Conservation (phyloP, 2,113 vertebrate genomes). For the Myotis davidii region DNA sequence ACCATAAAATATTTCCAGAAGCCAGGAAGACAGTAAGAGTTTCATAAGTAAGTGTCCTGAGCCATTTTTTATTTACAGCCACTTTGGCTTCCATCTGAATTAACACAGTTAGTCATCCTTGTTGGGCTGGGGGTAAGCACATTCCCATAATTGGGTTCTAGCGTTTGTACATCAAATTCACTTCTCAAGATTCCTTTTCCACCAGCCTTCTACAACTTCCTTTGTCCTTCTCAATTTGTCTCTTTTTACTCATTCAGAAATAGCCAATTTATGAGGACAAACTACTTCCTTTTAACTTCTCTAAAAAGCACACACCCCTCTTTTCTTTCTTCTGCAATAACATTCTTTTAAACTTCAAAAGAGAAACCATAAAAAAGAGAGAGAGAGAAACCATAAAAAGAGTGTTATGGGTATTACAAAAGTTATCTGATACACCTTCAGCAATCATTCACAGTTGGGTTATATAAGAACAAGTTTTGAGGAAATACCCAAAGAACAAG, state of each 20-base stretch:
- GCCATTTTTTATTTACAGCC: not conserved
- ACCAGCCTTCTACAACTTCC: not conserved
- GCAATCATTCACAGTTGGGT: not conserved
- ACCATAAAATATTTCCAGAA: not conserved
- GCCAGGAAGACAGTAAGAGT: not conserved
- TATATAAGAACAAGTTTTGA: not conserved
- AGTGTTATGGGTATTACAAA: too few relatives aligned
- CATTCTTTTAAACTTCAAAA: not conserved
- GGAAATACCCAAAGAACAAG: not conserved
- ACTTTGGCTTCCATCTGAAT: not conserved
- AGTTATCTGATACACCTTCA: not conserved
- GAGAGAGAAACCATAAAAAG: not conserved
- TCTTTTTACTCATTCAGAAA: not conserved
- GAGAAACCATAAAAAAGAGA: not conserved
- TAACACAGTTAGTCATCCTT: not conserved
- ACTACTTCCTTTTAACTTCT: not conserved
- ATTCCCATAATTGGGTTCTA: not conserved
- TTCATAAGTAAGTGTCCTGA: not conserved
- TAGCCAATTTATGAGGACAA: not conserved
- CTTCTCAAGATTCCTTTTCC: not conserved
- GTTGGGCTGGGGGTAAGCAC: not conserved
- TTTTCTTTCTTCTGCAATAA: not conserved
- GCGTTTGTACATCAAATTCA: not conserved
- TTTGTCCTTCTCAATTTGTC: not conserved
- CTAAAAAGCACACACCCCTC: not conserved